Conservation (phyloP, 2,113 vertebrate species). For the Zapornia atra region DNA sequence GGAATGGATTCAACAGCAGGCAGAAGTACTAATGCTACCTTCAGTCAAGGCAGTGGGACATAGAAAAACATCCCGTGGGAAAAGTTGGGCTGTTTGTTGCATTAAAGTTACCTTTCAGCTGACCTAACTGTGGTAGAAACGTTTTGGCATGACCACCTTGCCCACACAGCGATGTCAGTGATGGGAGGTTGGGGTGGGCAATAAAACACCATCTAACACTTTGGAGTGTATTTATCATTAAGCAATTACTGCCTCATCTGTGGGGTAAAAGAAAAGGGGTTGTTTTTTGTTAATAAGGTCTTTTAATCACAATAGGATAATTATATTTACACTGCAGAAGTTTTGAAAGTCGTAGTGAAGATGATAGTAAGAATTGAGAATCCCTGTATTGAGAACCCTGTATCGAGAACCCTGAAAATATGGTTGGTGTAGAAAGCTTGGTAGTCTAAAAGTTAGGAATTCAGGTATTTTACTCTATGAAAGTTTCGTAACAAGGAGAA, state of each 20-base stretch:
- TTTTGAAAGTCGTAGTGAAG: not conserved
- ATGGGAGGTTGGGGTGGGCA: not conserved
- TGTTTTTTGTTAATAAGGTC: not conserved
- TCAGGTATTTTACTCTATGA: not conserved
- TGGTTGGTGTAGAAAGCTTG: not conserved
- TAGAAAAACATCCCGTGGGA: not conserved
- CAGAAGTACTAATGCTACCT: not conserved
- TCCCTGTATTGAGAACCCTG: not conserved
- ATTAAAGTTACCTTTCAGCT: not conserved
- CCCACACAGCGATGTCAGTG: not conserved
- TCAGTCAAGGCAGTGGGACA: not conserved
- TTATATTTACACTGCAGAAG: not conserved
- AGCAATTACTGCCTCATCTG: not conserved
- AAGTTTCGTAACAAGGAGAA: not conserved
- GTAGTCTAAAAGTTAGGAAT: not conserved
- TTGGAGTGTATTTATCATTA: not conserved
- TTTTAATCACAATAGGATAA: not conserved
- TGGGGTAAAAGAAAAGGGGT: not conserved
- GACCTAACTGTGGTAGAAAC: not conserved
- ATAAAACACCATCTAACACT: fast-evolving
- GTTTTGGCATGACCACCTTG: not conserved
- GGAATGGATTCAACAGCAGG: not conserved
- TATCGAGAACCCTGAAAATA: not conserved
- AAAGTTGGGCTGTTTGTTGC: not conserved
- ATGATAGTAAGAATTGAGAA: not conserved